Conservation (phyloP, 2,888 invertebrate genomes). For the Orthonychiurus folsomi region DNA sequence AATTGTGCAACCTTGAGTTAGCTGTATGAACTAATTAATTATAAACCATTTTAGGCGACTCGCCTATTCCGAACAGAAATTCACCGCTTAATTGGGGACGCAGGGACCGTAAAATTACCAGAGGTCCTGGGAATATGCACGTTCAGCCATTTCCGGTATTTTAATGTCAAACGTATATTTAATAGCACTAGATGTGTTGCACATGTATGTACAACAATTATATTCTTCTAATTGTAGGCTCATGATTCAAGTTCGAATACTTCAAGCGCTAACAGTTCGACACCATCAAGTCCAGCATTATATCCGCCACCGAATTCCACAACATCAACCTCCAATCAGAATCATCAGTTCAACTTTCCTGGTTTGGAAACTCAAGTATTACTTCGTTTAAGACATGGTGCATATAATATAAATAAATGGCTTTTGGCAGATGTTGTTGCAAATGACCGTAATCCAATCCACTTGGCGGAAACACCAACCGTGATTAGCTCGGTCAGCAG, state of each 20-base stretch:
- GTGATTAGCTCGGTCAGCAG: conserved; percentile 12
- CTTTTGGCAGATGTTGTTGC: conserved; percentile 7
- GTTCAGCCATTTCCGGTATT: conserved; percentile 52
- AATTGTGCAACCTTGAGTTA: background rate
- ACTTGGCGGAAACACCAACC: conserved; percentile 7
- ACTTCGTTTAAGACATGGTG: background rate
- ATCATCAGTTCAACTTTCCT: conserved; percentile 68
- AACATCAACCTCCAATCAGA: conserved; percentile 48
- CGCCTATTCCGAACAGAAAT: conserved; percentile 20
- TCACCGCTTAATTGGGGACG: conserved; percentile 33
- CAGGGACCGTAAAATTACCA: conserved; percentile 31
- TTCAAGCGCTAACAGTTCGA: conserved; percentile 92
- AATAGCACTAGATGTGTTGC: conserved; percentile 2
- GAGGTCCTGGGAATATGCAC: conserved; percentile 45
- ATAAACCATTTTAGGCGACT: conserved; percentile 20
- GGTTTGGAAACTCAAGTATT: conserved; percentile 47
- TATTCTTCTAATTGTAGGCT: conserved; percentile 42
- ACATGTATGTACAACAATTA: background rate
- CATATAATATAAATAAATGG: too few species aligned
- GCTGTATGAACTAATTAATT: background rate
- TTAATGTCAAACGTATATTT: background rate
- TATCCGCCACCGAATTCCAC: conserved; percentile 46
- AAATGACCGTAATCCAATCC: background rate
- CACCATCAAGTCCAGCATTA: conserved; percentile 84
- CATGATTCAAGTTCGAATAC: conserved; percentile 87